phyloP scores from a whole-genome alignment of 2,113 vertebrate species.

The Mugil cephalus region DNA sequence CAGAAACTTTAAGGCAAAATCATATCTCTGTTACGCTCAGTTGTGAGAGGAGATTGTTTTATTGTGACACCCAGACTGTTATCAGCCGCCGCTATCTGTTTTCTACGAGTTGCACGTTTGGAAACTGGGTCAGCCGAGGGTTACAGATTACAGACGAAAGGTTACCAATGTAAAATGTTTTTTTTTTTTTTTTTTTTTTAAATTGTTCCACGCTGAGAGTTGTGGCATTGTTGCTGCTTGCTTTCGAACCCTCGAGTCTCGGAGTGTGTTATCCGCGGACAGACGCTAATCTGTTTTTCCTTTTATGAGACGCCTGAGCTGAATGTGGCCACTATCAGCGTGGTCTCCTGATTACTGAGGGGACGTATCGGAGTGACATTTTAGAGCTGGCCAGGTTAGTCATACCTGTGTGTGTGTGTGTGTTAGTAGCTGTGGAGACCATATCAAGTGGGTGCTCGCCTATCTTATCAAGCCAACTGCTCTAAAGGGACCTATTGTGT shows the following conservation, averaged over 20 bases:
- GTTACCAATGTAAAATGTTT: too few species aligned
- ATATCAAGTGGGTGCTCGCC: slow-evolving; percentile 66
- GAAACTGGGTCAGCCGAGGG: slow-evolving; percentile 56
- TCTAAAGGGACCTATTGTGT: slow-evolving; percentile 71
- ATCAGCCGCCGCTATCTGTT: slow-evolving; percentile 53
- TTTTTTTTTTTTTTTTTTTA: too few species aligned
- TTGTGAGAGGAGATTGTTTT: slow-evolving; percentile 37
- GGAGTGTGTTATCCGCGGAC: slow-evolving; percentile 19
- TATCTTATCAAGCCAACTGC: slow-evolving; percentile 79
- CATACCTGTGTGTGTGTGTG: slow-evolving; percentile 46
- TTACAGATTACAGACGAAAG: slow-evolving; percentile 51
- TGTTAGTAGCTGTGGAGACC: slow-evolving; percentile 72
- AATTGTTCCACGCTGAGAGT: slow-evolving; percentile 11
- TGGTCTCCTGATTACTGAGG: slow-evolving; percentile 51
- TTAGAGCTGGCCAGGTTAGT: slow-evolving; percentile 55
- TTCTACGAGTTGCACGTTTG: slow-evolving; percentile 36
- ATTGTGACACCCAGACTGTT: slow-evolving; percentile 51
- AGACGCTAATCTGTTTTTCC: slow-evolving; percentile 38
- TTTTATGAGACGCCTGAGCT: slow-evolving; percentile 38
- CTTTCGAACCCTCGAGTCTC: slow-evolving; percentile 13
- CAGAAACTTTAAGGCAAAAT: neutral
- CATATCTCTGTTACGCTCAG: neutral
- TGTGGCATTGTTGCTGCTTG: slow-evolving; percentile 26
- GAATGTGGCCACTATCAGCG: slow-evolving; percentile 56
- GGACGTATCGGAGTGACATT: slow-evolving; percentile 61